These are phyloP conservation scores for Drosophila carrolli DNA, from an alignment of 1,140 invertebrate species.

Conservation along the genomic window DNA sequence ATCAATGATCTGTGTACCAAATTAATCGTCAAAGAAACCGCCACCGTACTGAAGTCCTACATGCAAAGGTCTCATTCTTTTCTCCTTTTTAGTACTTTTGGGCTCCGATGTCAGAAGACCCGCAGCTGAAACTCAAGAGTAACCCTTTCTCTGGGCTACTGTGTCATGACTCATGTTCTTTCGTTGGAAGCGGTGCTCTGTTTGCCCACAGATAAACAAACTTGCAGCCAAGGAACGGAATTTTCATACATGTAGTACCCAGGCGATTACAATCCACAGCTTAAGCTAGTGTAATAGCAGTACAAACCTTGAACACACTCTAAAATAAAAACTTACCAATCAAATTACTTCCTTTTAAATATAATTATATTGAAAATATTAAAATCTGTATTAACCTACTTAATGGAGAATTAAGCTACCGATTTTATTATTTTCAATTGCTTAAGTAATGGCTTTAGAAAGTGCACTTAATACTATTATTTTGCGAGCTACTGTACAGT, in stretches of 20 bases:
- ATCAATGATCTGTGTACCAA: conserved; percentile 66
- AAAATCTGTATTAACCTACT: no score
- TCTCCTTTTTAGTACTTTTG: conserved; percentile 9
- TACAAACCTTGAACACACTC: no score
- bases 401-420: no score
- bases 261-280: not conserved
- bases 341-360: no score
- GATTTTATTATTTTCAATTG: no score
- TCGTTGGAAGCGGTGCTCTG: conserved; percentile 36
- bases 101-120: conserved; percentile 25
- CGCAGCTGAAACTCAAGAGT: conserved; percentile 30
- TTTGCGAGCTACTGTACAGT: not conserved
- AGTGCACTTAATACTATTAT: not conserved
- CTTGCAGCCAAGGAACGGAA: conserved; percentile 7
- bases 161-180: conserved; percentile 19
- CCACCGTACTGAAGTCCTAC: conserved; percentile 49
- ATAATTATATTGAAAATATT: no score
- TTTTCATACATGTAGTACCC: not conserved
- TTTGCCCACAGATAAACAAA: conserved; percentile 64
- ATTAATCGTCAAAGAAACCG: conserved; percentile 67
- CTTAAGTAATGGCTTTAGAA: no score
- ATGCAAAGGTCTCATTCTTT: conserved; percentile 21
- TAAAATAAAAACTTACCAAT: no score
- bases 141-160: conserved; percentile 22
- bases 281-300: no score